phyloP scores from a whole-genome alignment of 2,888 invertebrate species.

The Rhabditophanes sp. region DNA sequence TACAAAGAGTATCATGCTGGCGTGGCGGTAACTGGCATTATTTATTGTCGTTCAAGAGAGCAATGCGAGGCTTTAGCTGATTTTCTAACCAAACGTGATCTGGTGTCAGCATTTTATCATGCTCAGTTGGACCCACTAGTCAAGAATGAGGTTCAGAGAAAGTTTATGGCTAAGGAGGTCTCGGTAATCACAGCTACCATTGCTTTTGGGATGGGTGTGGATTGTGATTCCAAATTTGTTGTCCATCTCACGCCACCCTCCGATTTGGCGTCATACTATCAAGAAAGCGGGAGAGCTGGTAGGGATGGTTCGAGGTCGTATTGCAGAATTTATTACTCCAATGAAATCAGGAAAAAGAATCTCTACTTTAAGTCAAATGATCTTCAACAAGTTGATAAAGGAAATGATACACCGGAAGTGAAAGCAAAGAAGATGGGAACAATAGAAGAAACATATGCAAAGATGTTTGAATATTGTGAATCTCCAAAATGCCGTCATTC shows the following conservation, averaged over 20 bases:
- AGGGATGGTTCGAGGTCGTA: slow-evolving; percentile 73
- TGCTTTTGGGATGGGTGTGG: slow-evolving; percentile 98
- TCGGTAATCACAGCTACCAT: slow-evolving; percentile 87
- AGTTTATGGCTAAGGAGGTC: slow-evolving; percentile 74
- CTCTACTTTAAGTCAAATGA: no score
- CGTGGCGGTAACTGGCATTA: slow-evolving; percentile 61
- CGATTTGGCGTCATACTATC: slow-evolving; percentile 83
- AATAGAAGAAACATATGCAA: no score
- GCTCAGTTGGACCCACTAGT: slow-evolving; percentile 24
- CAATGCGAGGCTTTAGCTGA: slow-evolving; percentile 69
- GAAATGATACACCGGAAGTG: no score
- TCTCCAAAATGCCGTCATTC: no score
- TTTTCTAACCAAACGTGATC: background rate
- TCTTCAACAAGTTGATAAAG: no score
- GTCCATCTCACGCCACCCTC: slow-evolving; percentile 90
- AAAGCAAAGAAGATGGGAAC: no score
- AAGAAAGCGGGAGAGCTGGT: slow-evolving; percentile 88
- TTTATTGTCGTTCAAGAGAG: slow-evolving; percentile 84
- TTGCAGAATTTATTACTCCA: slow-evolving; percentile 77
- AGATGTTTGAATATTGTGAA: no score
- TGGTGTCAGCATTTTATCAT: slow-evolving; percentile 28
- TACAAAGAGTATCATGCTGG: background rate
- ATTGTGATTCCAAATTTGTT: slow-evolving; percentile 87
- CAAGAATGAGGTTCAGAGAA: slow-evolving; percentile 61
- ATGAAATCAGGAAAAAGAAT: no score